Base-by-base conservation (phyloP, 2,888 invertebrate genomes). In the Pandemis heparana region DNA sequence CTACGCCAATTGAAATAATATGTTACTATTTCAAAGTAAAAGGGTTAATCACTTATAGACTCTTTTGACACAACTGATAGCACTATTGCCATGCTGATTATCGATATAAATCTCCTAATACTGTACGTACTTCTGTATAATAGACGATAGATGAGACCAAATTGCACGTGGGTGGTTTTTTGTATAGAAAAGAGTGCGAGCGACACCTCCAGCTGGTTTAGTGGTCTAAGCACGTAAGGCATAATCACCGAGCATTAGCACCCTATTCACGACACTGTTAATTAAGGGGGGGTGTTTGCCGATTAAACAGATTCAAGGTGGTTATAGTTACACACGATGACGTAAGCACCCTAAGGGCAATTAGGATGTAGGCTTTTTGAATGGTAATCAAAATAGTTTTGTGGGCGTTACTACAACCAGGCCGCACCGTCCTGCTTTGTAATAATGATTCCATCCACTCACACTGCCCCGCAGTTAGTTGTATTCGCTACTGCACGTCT, bases 161-260 rank as follows among this genome's bases (percentile, higher is more conserved):
- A 32, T 32, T 4, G 23, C 23, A 1, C 23, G 2, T 32, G 23
- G 23, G 8, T 6, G 9, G 41, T 9, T 46, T 9, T 46, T 46
- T 46, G 43, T 12, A 12, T 12, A 12, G 14, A 48, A 48, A 48
- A n/a, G 7, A 18, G 53, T 53, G 53, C 9, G 9, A 7, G 18
- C 18, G 53, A 18, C 53, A 9, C 9, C 53, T 53, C 53, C 18
- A 8, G 53, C 18, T 53, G n/a, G 14, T 18, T 18, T 9, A 8
- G 9, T 53, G 18, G 9, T 8, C 18, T 9, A 53, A 18, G 16
- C 53, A 65, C 66, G 67, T 67, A 72, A 67, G 51, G 69, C 65
- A 41, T 74, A 70, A 74, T 74, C 69, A 74, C 74, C 60, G 32
- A 41, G 38, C 74, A 74, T 74, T 74, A 74, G 65, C 69, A 70